phyloP scores from a whole-genome alignment of 2,888 invertebrate species.

The Brenthis daphne region DNA sequence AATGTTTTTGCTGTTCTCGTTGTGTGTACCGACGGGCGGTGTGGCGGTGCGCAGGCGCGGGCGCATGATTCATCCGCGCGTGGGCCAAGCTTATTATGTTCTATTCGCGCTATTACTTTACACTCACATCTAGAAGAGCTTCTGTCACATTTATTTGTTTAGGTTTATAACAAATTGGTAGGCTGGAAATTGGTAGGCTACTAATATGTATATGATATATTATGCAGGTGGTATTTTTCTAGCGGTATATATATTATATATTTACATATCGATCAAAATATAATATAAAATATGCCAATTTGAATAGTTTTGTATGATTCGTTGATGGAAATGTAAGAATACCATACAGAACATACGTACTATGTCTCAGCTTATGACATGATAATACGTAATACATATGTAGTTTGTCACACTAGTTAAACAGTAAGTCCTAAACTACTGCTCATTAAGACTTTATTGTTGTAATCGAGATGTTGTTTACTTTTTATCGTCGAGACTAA shows the following conservation, averaged over 20 bases:
- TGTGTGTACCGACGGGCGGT: constrained; percentile 58
- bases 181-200: too few species aligned
- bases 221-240: too few species aligned
- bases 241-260: too few species aligned
- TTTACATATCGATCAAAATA: too few species aligned
- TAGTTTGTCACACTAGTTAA: background rate
- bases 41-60: constrained; percentile 44
- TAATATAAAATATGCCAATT: too few species aligned
- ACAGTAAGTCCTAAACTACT: constrained; percentile 46
- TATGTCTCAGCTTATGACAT: too few species aligned
- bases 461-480: constrained; percentile 63
- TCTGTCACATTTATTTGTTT: constrained; percentile 31
- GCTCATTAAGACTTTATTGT: constrained; percentile 71
- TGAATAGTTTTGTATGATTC: too few species aligned
- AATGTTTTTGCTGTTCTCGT: constrained; percentile 78
- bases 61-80: constrained; percentile 77
- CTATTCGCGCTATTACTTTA: constrained; percentile 67
- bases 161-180: too few species aligned
- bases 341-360: background rate
- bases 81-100: constrained; percentile 77
- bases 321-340: too few species aligned
- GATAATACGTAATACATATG: background rate
- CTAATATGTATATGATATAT: too few species aligned
- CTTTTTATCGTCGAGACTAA: constrained; percentile 42
- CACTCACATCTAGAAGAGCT: constrained; percentile 52